Percentiles rank a stretch among this genome's conserved stretches.
Conservation (phyloP, 2,113 vertebrate genomes). For the Xyrauchen texanus region DNA sequence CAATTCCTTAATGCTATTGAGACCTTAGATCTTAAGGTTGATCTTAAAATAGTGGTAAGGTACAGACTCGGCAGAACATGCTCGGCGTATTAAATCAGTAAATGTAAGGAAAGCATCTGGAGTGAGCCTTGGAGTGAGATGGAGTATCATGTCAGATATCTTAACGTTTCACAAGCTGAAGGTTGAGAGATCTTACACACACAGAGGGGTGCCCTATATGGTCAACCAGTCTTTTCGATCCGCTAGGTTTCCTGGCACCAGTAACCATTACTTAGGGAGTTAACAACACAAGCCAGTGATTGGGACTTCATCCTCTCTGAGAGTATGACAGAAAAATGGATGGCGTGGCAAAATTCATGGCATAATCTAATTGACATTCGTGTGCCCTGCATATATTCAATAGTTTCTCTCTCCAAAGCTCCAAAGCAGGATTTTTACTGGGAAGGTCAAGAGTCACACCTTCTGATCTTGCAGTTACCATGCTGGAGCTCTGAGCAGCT, state of each 20-base stretch:
- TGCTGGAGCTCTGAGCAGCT: conserved; percentile 7
- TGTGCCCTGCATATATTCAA: no score
- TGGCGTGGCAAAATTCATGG: background rate
- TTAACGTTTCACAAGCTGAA: conserved; percentile 38
- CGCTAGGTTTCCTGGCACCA: conserved; percentile 1
- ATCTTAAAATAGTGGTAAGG: no score
- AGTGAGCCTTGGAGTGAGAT: conserved; percentile 35
- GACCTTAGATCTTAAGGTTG: no score
- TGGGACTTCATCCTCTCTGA: background rate
- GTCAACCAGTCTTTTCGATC: conserved; percentile 44
- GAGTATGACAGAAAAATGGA: background rate
- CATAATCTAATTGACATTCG: no score
- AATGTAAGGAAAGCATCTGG: no score
- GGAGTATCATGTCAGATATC: conserved; percentile 9
- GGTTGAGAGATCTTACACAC: conserved; percentile 8
- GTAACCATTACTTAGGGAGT: conserved; percentile 35
- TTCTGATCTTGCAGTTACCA: conserved; percentile 5
- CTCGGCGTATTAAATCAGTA: no score
- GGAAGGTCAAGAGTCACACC: conserved; percentile 11
- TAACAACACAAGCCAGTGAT: background rate
- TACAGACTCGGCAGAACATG: no score
- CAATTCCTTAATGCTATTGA: no score
- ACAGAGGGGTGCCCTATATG: conserved; percentile 15
- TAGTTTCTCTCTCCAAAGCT: no score
- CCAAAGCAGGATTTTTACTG: background rate